A percentile compares a stretch with the other conserved stretches of the same genome.
These are phyloP conservation scores for Octonoba sinensis DNA, from an alignment of 2,888 invertebrate species.

Conservation along the genomic window DNA sequence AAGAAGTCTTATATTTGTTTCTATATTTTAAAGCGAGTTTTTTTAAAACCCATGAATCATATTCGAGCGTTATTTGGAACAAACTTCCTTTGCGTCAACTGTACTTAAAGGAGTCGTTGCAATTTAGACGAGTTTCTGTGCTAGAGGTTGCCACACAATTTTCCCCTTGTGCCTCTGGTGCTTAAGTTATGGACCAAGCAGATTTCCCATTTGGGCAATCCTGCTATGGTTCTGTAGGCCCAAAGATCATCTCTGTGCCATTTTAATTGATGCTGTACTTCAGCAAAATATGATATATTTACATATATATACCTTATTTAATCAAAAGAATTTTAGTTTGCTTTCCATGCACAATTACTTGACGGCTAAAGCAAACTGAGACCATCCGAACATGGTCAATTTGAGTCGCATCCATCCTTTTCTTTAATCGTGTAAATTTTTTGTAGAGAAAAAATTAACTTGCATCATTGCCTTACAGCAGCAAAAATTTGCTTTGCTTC, in stretches of 20 bases:
- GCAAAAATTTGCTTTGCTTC: conserved; percentile 18
- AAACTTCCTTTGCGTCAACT: conserved; percentile 4
- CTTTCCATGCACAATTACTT: conserved; percentile 44
- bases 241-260: conserved; percentile 63
- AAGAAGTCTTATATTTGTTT: conserved; percentile 6
- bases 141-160: conserved; percentile 26
- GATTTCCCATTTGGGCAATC: neutral
- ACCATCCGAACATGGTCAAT: conserved; percentile 4
- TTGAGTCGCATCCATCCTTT: conserved; percentile 46
- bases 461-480: conserved; percentile 28
- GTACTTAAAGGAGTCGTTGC: conserved; percentile 25
- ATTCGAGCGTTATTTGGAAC: conserved; percentile 16
- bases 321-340: conserved; percentile 52
- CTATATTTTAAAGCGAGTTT: neutral
- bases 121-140: conserved; percentile 7
- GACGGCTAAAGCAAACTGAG: conserved; percentile 40
- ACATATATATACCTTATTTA: conserved; percentile 54
- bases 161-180: conserved; percentile 33
- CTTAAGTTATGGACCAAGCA: conserved; percentile 37
- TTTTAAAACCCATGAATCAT: conserved; percentile 3
- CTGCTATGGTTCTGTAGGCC: conserved; percentile 45
- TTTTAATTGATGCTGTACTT: conserved; percentile 45
- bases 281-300: conserved; percentile 26
- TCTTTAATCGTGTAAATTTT: conserved; percentile 13
- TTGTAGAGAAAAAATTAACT: conserved; percentile 38